These are phyloP conservation scores for Atractosteus spatula DNA, from an alignment of 2,113 vertebrate genomes.

Conservation along the genomic window DNA sequence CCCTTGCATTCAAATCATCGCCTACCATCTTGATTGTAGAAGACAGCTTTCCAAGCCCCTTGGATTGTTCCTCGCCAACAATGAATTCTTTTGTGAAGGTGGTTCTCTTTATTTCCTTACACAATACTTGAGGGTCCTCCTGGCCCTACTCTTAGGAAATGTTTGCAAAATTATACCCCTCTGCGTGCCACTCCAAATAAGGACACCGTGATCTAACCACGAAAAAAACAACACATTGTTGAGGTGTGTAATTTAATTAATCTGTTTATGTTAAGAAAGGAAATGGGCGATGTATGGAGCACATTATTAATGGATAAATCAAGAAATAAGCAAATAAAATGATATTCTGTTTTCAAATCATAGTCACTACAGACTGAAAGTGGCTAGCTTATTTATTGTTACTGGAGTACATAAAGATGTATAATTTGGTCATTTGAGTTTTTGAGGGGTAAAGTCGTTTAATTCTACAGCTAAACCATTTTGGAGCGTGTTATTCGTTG, in stretches of 20 bases:
- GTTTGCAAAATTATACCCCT: conserved; percentile 90
- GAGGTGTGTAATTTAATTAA: conserved; percentile 52
- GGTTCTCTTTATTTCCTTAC: conserved; percentile 80
- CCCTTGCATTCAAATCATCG: conserved; percentile 85
- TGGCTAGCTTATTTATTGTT: no score
- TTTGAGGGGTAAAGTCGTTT: no score
- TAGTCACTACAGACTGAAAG: no score
- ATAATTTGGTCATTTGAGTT: no score
- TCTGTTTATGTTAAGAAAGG: conserved; percentile 13
- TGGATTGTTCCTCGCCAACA: conserved; percentile 80
- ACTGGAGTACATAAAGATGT: no score
- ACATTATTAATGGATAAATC: background rate
- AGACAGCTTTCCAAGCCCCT: conserved; percentile 85
- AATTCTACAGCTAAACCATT: no score
- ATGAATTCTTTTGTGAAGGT: conserved; percentile 84
- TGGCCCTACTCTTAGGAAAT: conserved; percentile 79
- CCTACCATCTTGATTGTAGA: conserved; percentile 80
- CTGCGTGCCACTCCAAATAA: conserved; percentile 68
- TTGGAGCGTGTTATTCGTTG: no score
- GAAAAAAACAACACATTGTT: conserved; percentile 49
- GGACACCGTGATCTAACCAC: conserved; percentile 48
- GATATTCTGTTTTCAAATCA: no score
- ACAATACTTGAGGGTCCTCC: conserved; percentile 80
- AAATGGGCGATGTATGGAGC: background rate
- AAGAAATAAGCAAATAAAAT: no score